Base-by-base conservation (phyloP, 2,888 invertebrate genomes). In the Candidula unifasciata region DNA sequence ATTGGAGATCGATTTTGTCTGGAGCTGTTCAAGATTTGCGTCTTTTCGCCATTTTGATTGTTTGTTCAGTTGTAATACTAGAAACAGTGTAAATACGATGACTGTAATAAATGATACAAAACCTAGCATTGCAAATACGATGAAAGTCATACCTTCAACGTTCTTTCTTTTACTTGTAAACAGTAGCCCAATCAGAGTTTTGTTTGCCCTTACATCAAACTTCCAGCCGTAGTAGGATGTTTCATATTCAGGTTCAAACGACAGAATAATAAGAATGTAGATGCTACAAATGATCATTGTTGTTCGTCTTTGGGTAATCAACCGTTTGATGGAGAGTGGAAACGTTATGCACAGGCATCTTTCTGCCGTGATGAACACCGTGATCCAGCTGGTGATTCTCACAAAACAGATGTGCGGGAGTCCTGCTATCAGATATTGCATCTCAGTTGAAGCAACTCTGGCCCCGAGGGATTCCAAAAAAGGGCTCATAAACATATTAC, bases 1-100 rank as follows among this genome's bases (percentile, higher is more conserved):
- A 18, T 69, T 69, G 18, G 69, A 69, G 33, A 69, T 69, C 33
- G 69, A 69, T 5, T 33, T 10, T 33, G 69, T 3, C 35, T 35
- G 33, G 18, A 16, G 33, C 35, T 69, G 69, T 16, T 35, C 10
- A 18, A 35, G 33, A 18, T 69, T 69, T 18, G 69, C 69, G 18
- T 16, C 35, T 35, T 69, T 13, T 24, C 69, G 33, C 69, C 69
- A 69, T 64, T 66, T 79, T 64, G 79, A 60, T 27, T 79, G 66
- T 27, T n/a, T 66, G n/a, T 79, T 66, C 6, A 79, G 44, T 27
- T 24, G 24, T n/a, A n/a, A n/a, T n/a, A n/a, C n/a, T n/a, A n/a
- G n/a, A n/a, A n/a, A n/a, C n/a, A n/a, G 44, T 77, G 79, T 79
- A 27, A 33, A 79, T 13, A 79, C n/a, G 24, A 79, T 64, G 27